Percentiles rank a stretch among this genome's conserved stretches.
Evolutionary conservation across 2,797 vertebrate species (phyloP).

Genomic region (Anguilla obscura): DNA sequence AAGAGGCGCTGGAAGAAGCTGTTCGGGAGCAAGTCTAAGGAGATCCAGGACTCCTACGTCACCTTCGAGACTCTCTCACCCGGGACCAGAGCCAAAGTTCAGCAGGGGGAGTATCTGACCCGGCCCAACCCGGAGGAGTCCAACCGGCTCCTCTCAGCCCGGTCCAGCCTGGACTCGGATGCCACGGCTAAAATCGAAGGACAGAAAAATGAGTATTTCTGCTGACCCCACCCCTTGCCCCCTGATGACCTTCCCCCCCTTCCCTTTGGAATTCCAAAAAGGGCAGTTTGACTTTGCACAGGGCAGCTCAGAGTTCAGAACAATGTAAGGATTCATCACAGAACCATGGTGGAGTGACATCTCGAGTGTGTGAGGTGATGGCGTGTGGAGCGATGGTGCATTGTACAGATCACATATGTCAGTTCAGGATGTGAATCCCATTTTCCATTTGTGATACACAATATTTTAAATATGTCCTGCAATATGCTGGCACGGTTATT

Average conservation of each 20-base stretch:
- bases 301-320: conserved; percentile 48
- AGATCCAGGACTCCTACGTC: conserved; percentile 84
- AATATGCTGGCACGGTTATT: not conserved
- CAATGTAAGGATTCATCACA: conserved; percentile 19
- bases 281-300: conserved; percentile 47
- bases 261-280: conserved; percentile 44
- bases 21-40: conserved; percentile 72
- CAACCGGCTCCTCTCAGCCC: conserved; percentile 84
- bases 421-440: conserved; percentile 37
- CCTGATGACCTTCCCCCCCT: not conserved
- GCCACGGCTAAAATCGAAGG: conserved; percentile 76
- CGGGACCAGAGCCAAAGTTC: conserved; percentile 65
- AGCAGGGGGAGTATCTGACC: conserved; percentile 79
- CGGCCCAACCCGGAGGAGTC: conserved; percentile 82
- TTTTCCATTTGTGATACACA: conserved; percentile 52
- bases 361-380: not conserved
- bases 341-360: not conserved
- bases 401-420: conserved; percentile 44
- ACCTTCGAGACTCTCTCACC: conserved; percentile 86
- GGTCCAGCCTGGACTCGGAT: conserved; percentile 89
- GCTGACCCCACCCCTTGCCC: conserved; percentile 44
- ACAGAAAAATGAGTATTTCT: conserved; percentile 89
- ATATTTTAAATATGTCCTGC: conserved; percentile 21
- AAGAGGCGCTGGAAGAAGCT: conserved; percentile 85
- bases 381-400: not conserved